phyloP scores from a whole-genome alignment of 1,140 invertebrate genomes.

The Octopus sinensis region DNA sequence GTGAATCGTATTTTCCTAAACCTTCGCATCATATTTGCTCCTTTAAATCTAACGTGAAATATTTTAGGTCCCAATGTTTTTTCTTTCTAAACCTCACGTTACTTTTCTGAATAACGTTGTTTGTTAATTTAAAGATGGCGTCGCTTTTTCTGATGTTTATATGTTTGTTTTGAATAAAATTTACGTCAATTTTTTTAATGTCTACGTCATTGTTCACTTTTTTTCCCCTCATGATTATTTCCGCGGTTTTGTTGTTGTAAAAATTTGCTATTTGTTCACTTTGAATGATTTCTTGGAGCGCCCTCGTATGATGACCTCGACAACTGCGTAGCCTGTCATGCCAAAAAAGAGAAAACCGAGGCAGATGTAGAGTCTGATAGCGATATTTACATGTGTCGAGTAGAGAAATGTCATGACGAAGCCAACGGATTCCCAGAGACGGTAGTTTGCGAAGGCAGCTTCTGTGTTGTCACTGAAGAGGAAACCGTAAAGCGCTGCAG shows the following conservation, averaged over 20 bases:
- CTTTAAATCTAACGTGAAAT: too few species aligned
- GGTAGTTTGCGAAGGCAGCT: constrained; percentile 93
- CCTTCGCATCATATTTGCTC: too few species aligned
- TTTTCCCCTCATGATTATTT: not conserved
- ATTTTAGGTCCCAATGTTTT: too few species aligned
- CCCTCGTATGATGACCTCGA: constrained; percentile 66
- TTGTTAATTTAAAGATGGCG: not conserved
- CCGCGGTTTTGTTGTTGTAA: not conserved
- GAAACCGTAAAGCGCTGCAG: constrained; percentile 82
- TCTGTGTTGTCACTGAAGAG: constrained; percentile 84
- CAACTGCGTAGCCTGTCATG: constrained; percentile 75
- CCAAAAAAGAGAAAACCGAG: constrained; percentile 73
- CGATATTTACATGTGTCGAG: constrained; percentile 77
- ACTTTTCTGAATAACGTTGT: too few species aligned
- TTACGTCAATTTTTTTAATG: not conserved
- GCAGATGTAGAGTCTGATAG: constrained; percentile 85
- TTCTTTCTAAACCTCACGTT: too few species aligned
- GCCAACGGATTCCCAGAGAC: constrained; percentile 81
- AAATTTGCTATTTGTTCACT: not conserved
- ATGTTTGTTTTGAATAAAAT: not conserved
- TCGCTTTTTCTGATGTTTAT: not conserved
- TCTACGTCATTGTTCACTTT: not conserved
- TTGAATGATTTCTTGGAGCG: not conserved
- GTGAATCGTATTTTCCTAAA: too few species aligned
- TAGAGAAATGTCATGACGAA: constrained; percentile 86